phyloP scores from a whole-genome alignment of 1,140 invertebrate genomes.

The Zaprionus ghesquierei region DNA sequence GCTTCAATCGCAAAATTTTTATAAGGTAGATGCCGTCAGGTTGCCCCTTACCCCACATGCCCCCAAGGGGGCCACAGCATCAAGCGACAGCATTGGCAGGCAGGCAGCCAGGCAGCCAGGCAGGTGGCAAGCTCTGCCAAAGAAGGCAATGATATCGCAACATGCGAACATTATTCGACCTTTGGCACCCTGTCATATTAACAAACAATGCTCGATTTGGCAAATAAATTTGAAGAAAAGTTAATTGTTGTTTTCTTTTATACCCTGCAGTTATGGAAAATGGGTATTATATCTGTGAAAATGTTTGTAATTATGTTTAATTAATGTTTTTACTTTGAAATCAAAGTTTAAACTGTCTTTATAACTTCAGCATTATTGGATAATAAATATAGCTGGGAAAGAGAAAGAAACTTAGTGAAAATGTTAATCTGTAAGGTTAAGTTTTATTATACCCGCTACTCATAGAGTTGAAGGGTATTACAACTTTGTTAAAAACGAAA shows the following conservation, averaged over 20 bases:
- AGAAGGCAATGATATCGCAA: constrained; percentile 10
- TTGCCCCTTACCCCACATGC: not conserved
- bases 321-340: no score
- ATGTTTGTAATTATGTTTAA: not conserved
- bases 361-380: no score
- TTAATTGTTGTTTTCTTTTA: not conserved
- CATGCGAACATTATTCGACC: constrained; percentile 25
- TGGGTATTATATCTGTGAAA: not conserved
- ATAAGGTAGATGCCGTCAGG: constrained; percentile 21
- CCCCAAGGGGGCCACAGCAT: not conserved
- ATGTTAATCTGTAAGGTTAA: no score
- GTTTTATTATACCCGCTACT: no score
- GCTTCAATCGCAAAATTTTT: constrained; percentile 51
- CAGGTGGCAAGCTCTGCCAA: constrained; percentile 29
- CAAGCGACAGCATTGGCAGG: no score
- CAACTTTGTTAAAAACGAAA: no score
- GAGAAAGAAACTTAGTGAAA: no score
- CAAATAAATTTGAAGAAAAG: not conserved
- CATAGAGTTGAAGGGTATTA: no score
- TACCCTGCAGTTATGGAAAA: not conserved
- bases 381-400: no score
- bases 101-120: not conserved
- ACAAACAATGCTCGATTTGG: constrained; percentile 5
- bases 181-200: constrained; percentile 11
- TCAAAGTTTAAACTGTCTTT: no score